Percentiles rank a stretch among this genome's conserved stretches.
Evolutionary conservation across 1,140 invertebrate species (phyloP).

Genomic region (Zaprionus ornatus): DNA sequence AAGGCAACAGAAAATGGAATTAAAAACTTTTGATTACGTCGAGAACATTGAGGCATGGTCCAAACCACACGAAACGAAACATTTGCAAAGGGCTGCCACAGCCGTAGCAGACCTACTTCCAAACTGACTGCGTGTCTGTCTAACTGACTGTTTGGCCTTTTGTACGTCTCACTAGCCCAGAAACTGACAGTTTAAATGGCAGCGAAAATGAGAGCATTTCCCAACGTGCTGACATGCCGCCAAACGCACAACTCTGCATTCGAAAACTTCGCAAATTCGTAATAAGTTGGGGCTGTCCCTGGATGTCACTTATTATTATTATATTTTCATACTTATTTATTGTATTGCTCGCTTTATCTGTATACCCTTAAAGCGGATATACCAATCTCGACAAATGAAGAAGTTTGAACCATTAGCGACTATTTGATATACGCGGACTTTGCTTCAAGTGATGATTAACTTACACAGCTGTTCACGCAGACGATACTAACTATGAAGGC

Average conservation of each 20-base stretch:
- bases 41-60: constrained; percentile 37
- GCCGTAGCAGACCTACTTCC: constrained; percentile 35
- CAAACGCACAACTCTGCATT: constrained; percentile 10
- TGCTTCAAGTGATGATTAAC: background rate
- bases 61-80: constrained; percentile 44
- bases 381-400: no score
- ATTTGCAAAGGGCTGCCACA: constrained; percentile 46
- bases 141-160: background rate
- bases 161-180: background rate
- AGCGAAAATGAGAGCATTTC: constrained; percentile 38
- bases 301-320: background rate
- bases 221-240: constrained; percentile 21
- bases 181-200: constrained; percentile 37
- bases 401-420: no score
- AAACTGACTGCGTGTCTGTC: constrained; percentile 7
- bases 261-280: background rate
- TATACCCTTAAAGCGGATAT: background rate
- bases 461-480: no score
- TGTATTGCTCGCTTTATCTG: background rate
- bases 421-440: no score
- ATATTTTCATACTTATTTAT: background rate
- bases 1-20: constrained; percentile 52
- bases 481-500: no score
- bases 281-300: background rate
- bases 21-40: constrained; percentile 67